Evolutionary conservation across 2,113 vertebrate genomes (phyloP), one percentile per base, ranked within the genome.

Genomic region (Tetrao urogallus): DNA sequence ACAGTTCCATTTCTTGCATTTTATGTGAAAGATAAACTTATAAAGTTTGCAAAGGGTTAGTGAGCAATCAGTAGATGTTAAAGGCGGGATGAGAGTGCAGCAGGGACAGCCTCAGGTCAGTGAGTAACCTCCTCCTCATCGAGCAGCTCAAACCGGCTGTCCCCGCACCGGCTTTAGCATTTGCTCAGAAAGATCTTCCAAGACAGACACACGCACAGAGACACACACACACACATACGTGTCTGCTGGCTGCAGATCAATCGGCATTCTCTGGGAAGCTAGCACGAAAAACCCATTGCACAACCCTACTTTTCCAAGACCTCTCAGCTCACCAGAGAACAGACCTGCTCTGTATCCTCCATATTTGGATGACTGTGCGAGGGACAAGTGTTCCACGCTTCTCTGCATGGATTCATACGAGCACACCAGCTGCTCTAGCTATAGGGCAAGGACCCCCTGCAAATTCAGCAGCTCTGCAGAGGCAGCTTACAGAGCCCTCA

Each of bases 371-470:
- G 95, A 94, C 86, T 95, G 94, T 94, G 93, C 93, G 83, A 93
- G 86, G 95, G 95, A 96, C 94, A 96, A 95, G 96, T 56, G 82
- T 96, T 95, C 93, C 93, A 84, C 97, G 93, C 96, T 95, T 94
- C 95, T 82, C 93, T 95, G 92, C 80, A 84, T 79, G 93, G 95
- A 97, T 96, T 96, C 96, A 94, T 22, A 93, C 80, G 50, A 94
- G 93, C 94, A 64, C 94, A 96, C 94, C 95, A 97, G 95, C 95
- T 96, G 95, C 94, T 95, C 94, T 94, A 96, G 94, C 96, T 93
- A 93, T 88, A 95, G 93, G 94, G 95, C 95, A 97, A 36, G 30
- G 90, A 95, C 95, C 96, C 95, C 94, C 82, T 93, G 90, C 94
- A 95, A 95, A 92, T 91, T 96, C 94, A 95, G 89, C 91, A 95